Evolutionary conservation across 2,888 invertebrate genomes (phyloP).

Genomic region (Sthenelais limicola): DNA sequence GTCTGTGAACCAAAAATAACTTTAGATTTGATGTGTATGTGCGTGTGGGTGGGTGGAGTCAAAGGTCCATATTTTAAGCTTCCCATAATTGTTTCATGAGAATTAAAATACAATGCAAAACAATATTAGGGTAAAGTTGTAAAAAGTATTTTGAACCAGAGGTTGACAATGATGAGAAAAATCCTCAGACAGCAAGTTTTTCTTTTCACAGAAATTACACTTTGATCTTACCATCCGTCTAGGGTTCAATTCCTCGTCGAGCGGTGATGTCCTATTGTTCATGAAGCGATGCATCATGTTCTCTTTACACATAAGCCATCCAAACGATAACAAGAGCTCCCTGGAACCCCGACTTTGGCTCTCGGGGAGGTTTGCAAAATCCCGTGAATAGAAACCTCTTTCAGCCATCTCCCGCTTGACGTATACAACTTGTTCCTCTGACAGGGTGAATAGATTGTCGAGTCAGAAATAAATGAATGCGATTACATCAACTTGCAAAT

Average conservation of each 20-base stretch:
- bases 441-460: no score
- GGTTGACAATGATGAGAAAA: no score
- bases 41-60: no score
- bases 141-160: no score
- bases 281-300: slow-evolving; percentile 63
- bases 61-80: no score
- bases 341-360: slow-evolving; percentile 64
- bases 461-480: no score
- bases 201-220: not conserved
- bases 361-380: slow-evolving; percentile 61
- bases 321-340: slow-evolving; percentile 67
- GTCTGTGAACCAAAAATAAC: not conserved
- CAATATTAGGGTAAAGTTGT: no score
- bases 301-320: slow-evolving; percentile 67
- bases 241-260: slow-evolving; percentile 47
- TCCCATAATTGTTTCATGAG: no score
- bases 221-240: slow-evolving; percentile 37
- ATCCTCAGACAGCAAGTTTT: no score
- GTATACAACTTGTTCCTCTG: slow-evolving; percentile 64
- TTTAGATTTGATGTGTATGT: no score
- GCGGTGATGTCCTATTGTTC: slow-evolving; percentile 49
- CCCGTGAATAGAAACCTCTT: slow-evolving; percentile 60
- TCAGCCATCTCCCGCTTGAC: slow-evolving; percentile 65
- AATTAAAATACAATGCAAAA: no score
- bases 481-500: no score